Evolutionary conservation across 2,797 vertebrate genomes (phyloP).

Genomic region (Malurus leucopterus): DNA sequence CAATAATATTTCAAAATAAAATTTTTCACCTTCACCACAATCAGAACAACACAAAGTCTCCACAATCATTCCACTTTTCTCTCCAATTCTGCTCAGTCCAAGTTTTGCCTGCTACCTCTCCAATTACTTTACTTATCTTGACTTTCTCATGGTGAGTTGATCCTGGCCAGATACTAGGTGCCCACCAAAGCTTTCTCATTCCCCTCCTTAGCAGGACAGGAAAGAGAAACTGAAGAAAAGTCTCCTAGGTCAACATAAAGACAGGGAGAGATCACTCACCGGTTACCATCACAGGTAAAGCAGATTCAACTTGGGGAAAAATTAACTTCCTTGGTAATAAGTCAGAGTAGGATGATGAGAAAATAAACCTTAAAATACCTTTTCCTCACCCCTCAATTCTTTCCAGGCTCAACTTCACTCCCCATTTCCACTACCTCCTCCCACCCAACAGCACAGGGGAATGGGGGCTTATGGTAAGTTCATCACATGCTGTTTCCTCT

Average conservation of each 20-base stretch:
- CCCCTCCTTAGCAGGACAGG: background rate
- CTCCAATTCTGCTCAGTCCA: background rate
- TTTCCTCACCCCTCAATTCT: background rate
- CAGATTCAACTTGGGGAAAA: background rate
- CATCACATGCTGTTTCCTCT: background rate
- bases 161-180: background rate
- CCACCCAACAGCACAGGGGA: fast-evolving
- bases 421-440: background rate
- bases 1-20: background rate
- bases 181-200: background rate
- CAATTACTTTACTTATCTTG: background rate
- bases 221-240: background rate
- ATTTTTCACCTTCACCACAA: background rate
- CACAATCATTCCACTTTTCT: background rate
- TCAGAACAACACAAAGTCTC: background rate
- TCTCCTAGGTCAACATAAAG: background rate
- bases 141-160: background rate
- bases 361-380: background rate
- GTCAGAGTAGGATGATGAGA: background rate
- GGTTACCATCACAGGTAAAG: fast-evolving
- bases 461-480: background rate
- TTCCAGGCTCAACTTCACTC: background rate
- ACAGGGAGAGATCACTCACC: background rate
- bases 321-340: background rate
- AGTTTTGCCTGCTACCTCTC: background rate